Evolutionary conservation across 1,140 invertebrate genomes (phyloP), one percentile per base, ranked within the genome.

Genomic region (Pollicipes pollicipes): DNA sequence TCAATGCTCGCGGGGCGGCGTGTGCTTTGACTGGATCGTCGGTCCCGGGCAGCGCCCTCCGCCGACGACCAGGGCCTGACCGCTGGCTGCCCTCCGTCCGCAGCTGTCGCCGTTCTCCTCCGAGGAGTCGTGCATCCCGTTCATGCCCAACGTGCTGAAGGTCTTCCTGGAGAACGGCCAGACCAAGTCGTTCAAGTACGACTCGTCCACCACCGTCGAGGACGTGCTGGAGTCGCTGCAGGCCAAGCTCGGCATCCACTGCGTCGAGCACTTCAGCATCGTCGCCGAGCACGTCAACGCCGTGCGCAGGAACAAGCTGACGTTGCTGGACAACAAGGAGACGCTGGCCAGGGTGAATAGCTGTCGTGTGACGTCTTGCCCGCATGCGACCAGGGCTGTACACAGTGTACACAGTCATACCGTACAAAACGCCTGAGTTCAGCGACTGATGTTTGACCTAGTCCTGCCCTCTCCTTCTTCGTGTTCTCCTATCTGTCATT

Each of bases 101-200:
- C 81, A 91, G 88, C 87, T 88, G 16, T 89, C 88, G 29, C 77
- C 79, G 30, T 88, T 89, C 77, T 88, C 87, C 2, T 71, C 76
- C 63, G 87, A 88, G 64, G 90, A 93, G 75, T 86, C 89, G 66
- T 89, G 88, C 76, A 83, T 91, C 45, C 89, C 91, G 26, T 89
- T 91, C 35, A 91, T 95, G 87, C 91, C 92, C 21, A 95, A 93
- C 80, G 91, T 95, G 17, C 83, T 95, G 30, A 93, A 95, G 81
- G 85, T 87, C 28, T 95, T 94, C 78, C 82, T 95, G 30, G 93
- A 96, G 80, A 96, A 95, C 78, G 92, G 93, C 3, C 93, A 95
- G 80, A 95, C 93, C 4, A 95, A 95, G 79, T 94, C 91, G n/a
- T 96, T 96, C 80, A 95, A 95, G 78, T 96, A 96, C 78, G 92